Evolutionary conservation across 2,797 vertebrate species (phyloP).

Genomic region (Australoheros facetus): DNA sequence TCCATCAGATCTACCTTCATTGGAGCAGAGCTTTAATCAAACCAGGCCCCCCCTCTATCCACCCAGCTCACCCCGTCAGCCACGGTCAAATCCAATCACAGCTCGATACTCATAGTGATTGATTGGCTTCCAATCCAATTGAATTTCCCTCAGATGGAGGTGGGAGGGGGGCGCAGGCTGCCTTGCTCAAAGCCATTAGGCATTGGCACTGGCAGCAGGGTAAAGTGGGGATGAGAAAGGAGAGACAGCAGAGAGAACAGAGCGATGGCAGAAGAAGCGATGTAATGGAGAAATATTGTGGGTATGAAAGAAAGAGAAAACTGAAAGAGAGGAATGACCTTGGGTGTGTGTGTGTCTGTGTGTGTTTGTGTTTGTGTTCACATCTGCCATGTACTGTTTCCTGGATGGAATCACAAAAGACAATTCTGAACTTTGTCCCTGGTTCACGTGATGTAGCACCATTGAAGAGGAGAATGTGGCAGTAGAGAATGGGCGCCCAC

Average conservation of each 20-base stretch:
- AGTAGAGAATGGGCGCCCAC: neutral
- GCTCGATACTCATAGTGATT: constrained; percentile 73
- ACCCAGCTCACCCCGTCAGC: constrained; percentile 54
- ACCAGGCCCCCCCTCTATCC: neutral
- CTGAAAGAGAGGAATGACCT: constrained; percentile 1
- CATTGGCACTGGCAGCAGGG: constrained; percentile 59
- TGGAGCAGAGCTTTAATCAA: constrained; percentile 75
- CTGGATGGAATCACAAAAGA: neutral
- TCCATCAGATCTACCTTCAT: constrained; percentile 73
- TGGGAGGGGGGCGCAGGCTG: constrained; percentile 14
- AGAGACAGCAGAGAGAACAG: constrained; percentile 22
- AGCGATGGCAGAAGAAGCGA: constrained; percentile 31
- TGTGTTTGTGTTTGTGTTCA: neutral
- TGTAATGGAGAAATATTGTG: constrained; percentile 65
- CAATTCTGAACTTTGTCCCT: neutral
- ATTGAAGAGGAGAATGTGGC: too few relatives aligned
- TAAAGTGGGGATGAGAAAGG: neutral
- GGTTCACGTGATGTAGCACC: neutral
- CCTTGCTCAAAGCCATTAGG: constrained; percentile 67
- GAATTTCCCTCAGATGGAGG: constrained; percentile 62
- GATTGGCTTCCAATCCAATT: constrained; percentile 80
- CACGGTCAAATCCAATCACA: constrained; percentile 75
- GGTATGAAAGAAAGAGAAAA: constrained; percentile 32
- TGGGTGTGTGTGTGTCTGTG: neutral
- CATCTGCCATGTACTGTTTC: constrained; percentile 43